A percentile compares a stretch with the other conserved stretches of the same genome.
These are phyloP conservation scores for Platalea minor DNA, from an alignment of 2,797 vertebrate species.

Conservation along the genomic window DNA sequence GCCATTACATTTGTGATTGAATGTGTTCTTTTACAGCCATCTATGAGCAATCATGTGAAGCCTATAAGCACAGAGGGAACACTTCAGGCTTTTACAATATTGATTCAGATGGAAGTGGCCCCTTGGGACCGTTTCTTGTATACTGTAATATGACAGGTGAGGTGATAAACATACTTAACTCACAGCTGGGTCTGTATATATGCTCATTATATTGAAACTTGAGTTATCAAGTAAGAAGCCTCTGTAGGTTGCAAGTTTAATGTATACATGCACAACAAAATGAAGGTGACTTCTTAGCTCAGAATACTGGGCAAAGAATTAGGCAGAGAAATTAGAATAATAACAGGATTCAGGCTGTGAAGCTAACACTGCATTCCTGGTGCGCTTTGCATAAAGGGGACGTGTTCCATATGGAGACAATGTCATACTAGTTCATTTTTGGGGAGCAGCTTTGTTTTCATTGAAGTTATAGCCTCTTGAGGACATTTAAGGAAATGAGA, in stretches of 20 bases:
- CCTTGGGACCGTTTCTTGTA: conserved; percentile 84
- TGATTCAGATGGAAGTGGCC: conserved; percentile 92
- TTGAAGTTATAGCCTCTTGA: not conserved
- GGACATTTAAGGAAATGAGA: not conserved
- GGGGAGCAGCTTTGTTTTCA: not conserved
- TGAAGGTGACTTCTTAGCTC: conserved; percentile 2
- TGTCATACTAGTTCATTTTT: not conserved
- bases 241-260: not conserved
- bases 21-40: conserved; percentile 78
- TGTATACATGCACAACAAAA: not conserved
- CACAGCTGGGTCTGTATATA: not conserved
- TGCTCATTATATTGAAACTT: conserved; percentile 13
- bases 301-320: not conserved
- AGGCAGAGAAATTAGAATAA: not conserved
- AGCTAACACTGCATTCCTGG: not conserved
- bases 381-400: not conserved
- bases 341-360: not conserved
- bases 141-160: conserved; percentile 98
- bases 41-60: conserved; percentile 92
- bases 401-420: not conserved
- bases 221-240: not conserved
- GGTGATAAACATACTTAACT: conserved; percentile 54
- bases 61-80: conserved; percentile 93
- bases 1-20: not conserved
- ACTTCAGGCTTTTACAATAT: conserved; percentile 88